A percentile compares a stretch with the other conserved stretches of the same genome.
phyloP scores from a whole-genome alignment of 2,888 invertebrate genomes.

The Empis livida region DNA sequence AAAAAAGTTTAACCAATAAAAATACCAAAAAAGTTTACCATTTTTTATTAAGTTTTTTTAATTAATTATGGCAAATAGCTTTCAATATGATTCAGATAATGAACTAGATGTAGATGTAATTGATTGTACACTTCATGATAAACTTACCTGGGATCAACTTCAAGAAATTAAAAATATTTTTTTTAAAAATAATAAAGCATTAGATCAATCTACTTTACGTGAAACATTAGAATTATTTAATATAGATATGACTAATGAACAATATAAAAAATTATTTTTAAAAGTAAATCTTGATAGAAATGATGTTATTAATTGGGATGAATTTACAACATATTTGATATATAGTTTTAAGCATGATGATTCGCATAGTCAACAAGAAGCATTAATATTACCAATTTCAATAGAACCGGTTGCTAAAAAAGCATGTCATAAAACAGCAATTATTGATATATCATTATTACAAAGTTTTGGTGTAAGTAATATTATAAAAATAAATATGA shows the following conservation, averaged over 20 bases:
- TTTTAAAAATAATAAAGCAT: neutral
- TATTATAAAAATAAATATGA: too few species aligned
- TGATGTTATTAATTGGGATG: constrained; percentile 47
- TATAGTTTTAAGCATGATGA: constrained; percentile 58
- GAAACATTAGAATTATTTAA: neutral
- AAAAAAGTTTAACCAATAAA: too few species aligned
- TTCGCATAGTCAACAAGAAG: constrained; percentile 45
- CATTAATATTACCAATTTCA: constrained; percentile 50
- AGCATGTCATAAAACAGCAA: constrained; percentile 52
- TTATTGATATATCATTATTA: neutral
- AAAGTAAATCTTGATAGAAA: neutral
- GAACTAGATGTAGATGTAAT: too few species aligned
- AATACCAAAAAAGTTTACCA: too few species aligned
- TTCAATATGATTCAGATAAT: too few species aligned
- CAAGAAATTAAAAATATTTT: neutral
- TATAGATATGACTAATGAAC: neutral
- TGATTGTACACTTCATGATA: too few species aligned
- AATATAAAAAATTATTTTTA: neutral
- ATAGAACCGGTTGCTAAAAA: constrained; percentile 43
- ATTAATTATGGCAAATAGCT: too few species aligned
- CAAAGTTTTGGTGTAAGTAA: too few species aligned
- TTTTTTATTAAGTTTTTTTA: too few species aligned
- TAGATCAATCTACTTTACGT: too few species aligned
- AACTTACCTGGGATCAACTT: neutral
- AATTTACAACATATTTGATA: constrained; percentile 62